phyloP scores from a whole-genome alignment of 2,113 vertebrate genomes.

The Pituophis catenifer region DNA sequence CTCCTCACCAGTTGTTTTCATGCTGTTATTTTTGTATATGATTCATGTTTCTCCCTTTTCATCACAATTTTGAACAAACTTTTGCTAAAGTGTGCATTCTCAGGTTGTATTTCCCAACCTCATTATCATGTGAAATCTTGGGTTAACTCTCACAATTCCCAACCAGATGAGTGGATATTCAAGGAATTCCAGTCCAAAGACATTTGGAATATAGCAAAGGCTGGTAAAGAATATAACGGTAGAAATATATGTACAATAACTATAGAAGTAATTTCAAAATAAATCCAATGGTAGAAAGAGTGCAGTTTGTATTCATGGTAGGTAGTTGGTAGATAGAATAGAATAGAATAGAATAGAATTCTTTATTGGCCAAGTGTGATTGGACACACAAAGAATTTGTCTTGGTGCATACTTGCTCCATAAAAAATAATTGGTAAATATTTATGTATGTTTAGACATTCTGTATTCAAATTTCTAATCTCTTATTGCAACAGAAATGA shows the following conservation, averaged over 20 bases:
- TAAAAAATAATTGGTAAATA: neutral
- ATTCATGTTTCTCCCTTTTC: neutral
- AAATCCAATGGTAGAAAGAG: neutral
- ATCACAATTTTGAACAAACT: neutral
- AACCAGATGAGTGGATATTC: neutral
- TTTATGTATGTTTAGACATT: neutral
- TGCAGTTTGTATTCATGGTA: neutral
- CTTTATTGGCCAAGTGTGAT: too few species aligned
- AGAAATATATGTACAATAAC: neutral
- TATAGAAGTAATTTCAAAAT: neutral
- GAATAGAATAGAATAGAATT: too few species aligned
- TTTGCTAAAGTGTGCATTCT: neutral
- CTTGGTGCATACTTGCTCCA: too few species aligned
- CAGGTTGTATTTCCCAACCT: neutral
- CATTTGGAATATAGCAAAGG: neutral
- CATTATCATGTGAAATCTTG: neutral
- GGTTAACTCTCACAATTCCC: neutral
- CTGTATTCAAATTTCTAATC: neutral
- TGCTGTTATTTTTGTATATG: neutral
- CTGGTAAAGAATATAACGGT: neutral
- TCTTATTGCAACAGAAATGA: neutral
- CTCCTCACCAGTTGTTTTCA: neutral
- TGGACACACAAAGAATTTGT: too few species aligned
- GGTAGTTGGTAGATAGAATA: neutral
- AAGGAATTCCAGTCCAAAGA: neutral